Evolutionary conservation across 2,888 invertebrate species (phyloP).

Genomic region (Cheilosia variabilis): DNA sequence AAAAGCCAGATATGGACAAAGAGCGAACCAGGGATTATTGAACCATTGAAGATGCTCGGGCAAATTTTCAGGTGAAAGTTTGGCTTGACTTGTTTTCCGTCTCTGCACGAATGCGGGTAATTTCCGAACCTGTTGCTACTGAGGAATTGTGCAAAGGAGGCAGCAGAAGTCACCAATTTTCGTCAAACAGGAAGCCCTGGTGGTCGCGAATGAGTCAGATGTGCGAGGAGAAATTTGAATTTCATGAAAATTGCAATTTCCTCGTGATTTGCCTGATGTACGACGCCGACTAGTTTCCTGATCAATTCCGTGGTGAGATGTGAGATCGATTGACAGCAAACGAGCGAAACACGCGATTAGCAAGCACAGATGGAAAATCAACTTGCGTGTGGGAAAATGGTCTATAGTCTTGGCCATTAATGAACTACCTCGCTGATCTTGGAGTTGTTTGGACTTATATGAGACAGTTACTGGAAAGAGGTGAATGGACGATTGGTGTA

Average conservation of each 20-base stretch:
- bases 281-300: conserved; percentile 43
- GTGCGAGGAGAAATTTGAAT: conserved; percentile 53
- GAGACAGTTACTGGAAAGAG: neutral
- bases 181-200: conserved; percentile 48
- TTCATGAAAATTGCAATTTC: conserved; percentile 48
- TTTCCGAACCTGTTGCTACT: conserved; percentile 49
- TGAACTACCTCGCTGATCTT: conserved; percentile 53
- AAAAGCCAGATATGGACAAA: neutral
- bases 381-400: conserved; percentile 64
- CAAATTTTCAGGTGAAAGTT: conserved; percentile 64
- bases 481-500: neutral
- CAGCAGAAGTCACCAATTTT: conserved; percentile 39
- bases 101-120: neutral
- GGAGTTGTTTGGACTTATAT: conserved; percentile 36
- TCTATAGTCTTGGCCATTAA: conserved; percentile 21
- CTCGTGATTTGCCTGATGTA: conserved; percentile 43
- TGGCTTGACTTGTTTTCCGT: conserved; percentile 23
- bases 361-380: conserved; percentile 1
- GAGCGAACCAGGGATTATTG: conserved; percentile 57
- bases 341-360: conserved; percentile 22
- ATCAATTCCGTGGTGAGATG: conserved; percentile 14
- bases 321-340: conserved; percentile 24
- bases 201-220: conserved; percentile 48
- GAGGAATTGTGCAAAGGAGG: neutral
- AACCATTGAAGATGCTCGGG: conserved; percentile 69